phyloP scores from a whole-genome alignment of 2,888 invertebrate species.

The Clostera curtula region DNA sequence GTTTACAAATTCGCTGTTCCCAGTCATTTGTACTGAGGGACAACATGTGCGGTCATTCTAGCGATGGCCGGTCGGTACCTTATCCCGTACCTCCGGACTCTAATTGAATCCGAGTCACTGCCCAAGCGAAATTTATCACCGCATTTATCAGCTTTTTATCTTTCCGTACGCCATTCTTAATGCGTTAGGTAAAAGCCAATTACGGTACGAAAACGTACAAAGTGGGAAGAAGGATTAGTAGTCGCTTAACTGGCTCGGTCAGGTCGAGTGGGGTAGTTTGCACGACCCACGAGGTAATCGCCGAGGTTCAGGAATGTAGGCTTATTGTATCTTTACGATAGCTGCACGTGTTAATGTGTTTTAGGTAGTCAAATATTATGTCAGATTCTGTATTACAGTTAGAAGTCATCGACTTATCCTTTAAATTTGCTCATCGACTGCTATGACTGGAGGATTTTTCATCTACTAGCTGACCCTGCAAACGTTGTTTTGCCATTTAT shows the following conservation, averaged over 20 bases:
- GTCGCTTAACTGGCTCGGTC: conserved; percentile 9
- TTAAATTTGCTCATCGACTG: too few relatives aligned
- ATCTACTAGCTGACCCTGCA: too few relatives aligned
- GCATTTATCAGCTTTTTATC: conserved; percentile 43
- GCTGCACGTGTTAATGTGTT: too few relatives aligned
- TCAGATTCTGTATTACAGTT: too few relatives aligned
- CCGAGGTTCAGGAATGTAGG: conserved; percentile 5
- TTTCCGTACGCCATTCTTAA: conserved; percentile 29
- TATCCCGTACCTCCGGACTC: conserved; percentile 25
- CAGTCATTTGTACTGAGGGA: conserved; percentile 15
- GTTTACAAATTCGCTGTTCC: conserved; percentile 7
- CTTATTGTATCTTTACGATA: too few relatives aligned
- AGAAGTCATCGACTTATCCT: too few relatives aligned
- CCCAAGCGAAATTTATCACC: conserved; percentile 41
- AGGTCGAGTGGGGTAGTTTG: conserved; percentile 12
- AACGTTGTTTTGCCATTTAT: too few relatives aligned
- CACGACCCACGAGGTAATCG: conserved; percentile 6
- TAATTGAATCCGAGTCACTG: conserved; percentile 42
- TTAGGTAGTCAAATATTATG: too few relatives aligned
- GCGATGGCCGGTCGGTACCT: conserved; percentile 18
- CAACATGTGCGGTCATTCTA: conserved; percentile 20
- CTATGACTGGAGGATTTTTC: too few relatives aligned
- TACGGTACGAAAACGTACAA: conserved; percentile 22
- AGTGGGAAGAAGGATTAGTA: conserved; percentile 16
- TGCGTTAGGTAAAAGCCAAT: conserved; percentile 30